phyloP scores from a whole-genome alignment of 2,113 vertebrate species.

The Oreotrochilus melanogaster region DNA sequence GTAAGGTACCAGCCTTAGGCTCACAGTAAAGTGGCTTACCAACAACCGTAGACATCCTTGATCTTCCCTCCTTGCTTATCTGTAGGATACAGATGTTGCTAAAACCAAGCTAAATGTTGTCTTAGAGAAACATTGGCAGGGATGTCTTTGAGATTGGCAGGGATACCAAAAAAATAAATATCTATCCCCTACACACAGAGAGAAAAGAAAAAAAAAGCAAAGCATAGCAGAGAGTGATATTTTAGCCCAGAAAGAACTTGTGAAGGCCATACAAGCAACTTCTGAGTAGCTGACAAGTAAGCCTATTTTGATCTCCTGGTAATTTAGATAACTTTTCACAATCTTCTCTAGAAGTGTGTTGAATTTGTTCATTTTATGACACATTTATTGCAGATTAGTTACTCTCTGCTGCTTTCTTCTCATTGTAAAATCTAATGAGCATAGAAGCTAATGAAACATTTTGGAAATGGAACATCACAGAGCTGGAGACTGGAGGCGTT shows the following conservation, averaged over 20 bases:
- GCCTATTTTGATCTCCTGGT: conserved; percentile 20
- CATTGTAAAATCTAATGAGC: conserved; percentile 53
- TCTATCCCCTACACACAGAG: not conserved
- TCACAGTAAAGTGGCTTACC: conserved; percentile 38
- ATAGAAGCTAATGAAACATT: conserved; percentile 46
- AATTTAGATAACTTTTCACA: conserved; percentile 13
- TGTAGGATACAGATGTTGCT: conserved; percentile 29
- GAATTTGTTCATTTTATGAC: conserved; percentile 42
- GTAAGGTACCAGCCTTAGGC: not conserved
- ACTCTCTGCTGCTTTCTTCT: conserved; percentile 11
- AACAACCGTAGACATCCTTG: not conserved
- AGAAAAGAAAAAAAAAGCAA: not conserved
- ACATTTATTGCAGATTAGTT: conserved; percentile 51
- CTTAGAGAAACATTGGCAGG: conserved; percentile 30
- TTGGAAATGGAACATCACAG: conserved; percentile 29
- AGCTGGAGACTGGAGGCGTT: not conserved
- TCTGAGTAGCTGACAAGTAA: conserved; percentile 30
- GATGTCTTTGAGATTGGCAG: conserved; percentile 30
- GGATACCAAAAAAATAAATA: not conserved
- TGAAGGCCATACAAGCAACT: not conserved
- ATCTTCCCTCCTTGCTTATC: conserved; percentile 29
- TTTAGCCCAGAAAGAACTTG: conserved; percentile 19
- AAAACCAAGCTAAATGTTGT: conserved; percentile 13
- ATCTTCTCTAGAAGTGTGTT: conserved; percentile 28
- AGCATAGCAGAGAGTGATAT: not conserved